Evolutionary conservation across 2,113 vertebrate species (phyloP).

Genomic region (Saguinus midas): DNA sequence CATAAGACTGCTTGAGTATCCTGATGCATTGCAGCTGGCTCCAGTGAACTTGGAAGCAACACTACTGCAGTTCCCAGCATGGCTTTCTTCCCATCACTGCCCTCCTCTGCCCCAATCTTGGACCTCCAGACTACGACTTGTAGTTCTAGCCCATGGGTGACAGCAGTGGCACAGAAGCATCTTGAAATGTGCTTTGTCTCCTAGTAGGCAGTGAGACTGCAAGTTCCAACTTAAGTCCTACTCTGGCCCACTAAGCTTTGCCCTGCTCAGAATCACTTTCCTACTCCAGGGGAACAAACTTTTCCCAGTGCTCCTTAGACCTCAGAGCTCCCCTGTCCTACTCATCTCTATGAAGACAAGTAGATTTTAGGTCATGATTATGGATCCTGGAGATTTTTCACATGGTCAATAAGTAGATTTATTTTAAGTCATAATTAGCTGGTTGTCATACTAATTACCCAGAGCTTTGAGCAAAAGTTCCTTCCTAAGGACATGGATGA

Average conservation of each 20-base stretch:
- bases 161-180: background rate
- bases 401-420: background rate
- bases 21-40: background rate
- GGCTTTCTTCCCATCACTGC: background rate
- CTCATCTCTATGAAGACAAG: background rate
- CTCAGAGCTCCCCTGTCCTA: background rate
- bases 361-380: background rate
- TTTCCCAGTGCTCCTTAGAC: too few relatives aligned
- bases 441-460: background rate
- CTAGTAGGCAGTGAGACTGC: background rate
- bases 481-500: too few relatives aligned
- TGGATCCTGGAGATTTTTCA: background rate
- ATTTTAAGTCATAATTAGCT: background rate
- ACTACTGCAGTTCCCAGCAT: slow-evolving; percentile 69
- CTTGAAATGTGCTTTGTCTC: background rate
- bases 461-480: background rate
- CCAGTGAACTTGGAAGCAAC: background rate
- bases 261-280: accelerated
- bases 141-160: background rate
- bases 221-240: background rate
- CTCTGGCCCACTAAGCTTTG: background rate
- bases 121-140: background rate
- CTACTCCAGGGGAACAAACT: background rate
- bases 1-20: background rate
- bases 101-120: background rate